Evolutionary conservation across 1,140 invertebrate species (phyloP), one percentile per base, ranked within the genome.

Genomic region (Drosophila ambigua): DNA sequence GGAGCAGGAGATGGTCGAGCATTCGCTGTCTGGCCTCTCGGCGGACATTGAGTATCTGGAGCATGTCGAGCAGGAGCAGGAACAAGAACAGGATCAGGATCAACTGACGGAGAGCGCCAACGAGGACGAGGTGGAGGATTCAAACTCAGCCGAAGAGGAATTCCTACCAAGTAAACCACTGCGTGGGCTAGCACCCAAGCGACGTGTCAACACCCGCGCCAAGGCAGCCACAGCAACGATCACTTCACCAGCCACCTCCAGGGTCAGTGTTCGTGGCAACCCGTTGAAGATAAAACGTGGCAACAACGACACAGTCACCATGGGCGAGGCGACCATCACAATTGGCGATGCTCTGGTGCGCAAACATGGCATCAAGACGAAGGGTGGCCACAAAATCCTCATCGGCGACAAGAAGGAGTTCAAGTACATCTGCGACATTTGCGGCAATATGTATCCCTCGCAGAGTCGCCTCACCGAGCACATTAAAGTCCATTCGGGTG

Each of bases 351-450:
- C 52, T 5, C 46, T 71, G 16, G 67, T 67, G 24, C 67, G 79
- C 2, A 77, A 88, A n/a, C 43, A 72, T 3, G 82, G 83, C 5
- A 75, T 88, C 4, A 87, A 87, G 8, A 88, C 83, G 6, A 89
- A 79, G 31, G 83, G 83, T 9, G 83, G 82, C 2, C 83, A 88
- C 49, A 87, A 87, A 49, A 76, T 85, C 23, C 62, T 87, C 8
- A 71, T 85, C 0, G 83, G 83, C 24, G 83, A 88, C 23, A 88
- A 88, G 26, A 88, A 88, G 49, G 79, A 88, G 61, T 88, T 84
- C 9, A 88, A 88, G 59, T 91, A 90, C 44, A 91, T 91, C 11
- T 92, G 91, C 52, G 91, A 92, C 41, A 79, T 92, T 16, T 92
- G 91, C 35, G 91, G 91, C 26, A 92, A 92, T 31, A 87, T 83